phyloP scores from a whole-genome alignment of 2,113 vertebrate species.

The Otus sunia region DNA sequence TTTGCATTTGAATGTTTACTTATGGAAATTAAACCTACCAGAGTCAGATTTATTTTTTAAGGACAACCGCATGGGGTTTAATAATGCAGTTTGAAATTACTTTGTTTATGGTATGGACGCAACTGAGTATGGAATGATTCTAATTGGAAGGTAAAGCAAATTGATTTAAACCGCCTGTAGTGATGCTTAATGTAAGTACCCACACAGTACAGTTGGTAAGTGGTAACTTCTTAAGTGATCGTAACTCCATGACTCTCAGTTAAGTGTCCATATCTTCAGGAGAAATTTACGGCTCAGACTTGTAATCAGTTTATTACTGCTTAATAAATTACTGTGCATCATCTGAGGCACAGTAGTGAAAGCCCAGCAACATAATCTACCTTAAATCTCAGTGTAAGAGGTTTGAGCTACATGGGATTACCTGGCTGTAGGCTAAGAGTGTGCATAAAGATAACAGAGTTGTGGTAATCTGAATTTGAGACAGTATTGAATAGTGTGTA shows the following conservation, averaged over 20 bases:
- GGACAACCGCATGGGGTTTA: neutral
- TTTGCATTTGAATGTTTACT: neutral
- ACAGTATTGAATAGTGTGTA: neutral
- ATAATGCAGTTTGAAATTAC: neutral
- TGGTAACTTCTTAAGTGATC: neutral
- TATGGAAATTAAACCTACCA: neutral
- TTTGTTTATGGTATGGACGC: neutral
- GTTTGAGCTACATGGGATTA: neutral
- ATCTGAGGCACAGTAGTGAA: neutral
- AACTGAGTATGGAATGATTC: neutral
- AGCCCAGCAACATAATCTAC: neutral
- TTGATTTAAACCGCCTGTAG: neutral
- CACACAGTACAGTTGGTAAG: neutral
- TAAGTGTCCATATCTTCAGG: neutral
- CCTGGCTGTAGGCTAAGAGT: neutral
- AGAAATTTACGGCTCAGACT: neutral
- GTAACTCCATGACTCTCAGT: neutral
- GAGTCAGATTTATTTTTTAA: neutral
- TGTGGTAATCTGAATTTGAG: neutral
- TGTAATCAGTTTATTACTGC: conserved; percentile 34
- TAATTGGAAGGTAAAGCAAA: neutral
- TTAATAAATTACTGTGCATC: neutral
- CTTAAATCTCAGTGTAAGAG: conserved; percentile 11
- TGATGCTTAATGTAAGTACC: neutral
- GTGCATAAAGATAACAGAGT: neutral